Base-by-base conservation (phyloP, 1,140 invertebrate genomes). In the Apis cerana region DNA sequence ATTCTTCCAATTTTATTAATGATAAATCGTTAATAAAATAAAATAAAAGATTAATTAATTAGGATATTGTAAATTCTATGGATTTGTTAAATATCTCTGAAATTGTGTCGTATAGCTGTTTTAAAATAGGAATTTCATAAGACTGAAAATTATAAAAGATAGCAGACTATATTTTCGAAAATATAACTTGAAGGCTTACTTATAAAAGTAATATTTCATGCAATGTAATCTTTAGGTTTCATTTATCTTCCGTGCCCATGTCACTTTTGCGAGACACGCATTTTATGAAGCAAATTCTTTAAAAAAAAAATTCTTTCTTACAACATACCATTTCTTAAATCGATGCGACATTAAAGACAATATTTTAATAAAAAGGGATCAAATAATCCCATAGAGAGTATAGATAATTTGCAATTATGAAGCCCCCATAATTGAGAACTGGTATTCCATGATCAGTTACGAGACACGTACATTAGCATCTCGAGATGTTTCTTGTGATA, bases 401-500 rank as follows among this genome's bases (percentile, higher is more conserved):
- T 65, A 52, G 23, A 48, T n/a, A n/a, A 33, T 50, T 54, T 76
- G 50, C 61, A 61, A 79, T 79, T 61, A 79, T 17, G 27, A 15
- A 17, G n/a, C n/a, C 19, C 43, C 8, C 13, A 33, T 52, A n/a
- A 56, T 50, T 70, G 1, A n/a, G 15, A 17, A 13, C 33, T 2
- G 15, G 69, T 7, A 59, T 12, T 50, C 15, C n/a, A 56, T 33
- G 59, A 79, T 70, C 54, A 79, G 76, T 68, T 77, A 13, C 64
- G 27, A 56, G n/a, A 8, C n/a, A 69, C 65, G 43, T 78, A 27
- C 65, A 78, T 78, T 78, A 78, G 33, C 33, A 52, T 15, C 9
- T 15, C 15, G 17, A 69, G 64, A 78, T 23, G 43, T n/a, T 78
- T 78, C 64, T 59, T 65, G 75, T n/a, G 50, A 76, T 76, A 76